Evolutionary conservation across 2,888 invertebrate genomes (phyloP), one percentile per base, ranked within the genome.

Genomic region (Erebia epiphron): DNA sequence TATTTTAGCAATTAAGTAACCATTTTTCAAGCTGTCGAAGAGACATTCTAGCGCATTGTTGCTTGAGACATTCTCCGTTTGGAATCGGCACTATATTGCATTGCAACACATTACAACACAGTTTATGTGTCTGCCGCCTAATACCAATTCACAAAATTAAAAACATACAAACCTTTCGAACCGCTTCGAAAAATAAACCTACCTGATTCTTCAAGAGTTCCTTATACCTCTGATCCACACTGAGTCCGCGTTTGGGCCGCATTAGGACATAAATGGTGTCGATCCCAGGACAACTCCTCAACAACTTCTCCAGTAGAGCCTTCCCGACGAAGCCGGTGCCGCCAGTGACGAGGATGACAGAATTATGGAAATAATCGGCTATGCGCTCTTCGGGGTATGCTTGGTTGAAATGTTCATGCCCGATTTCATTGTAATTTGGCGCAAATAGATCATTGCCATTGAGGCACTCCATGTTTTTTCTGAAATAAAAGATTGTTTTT

Each of bases 301-400:
- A 92, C 11, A 99, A 92, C 86, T 99, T 99, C 90, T 99, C 99
- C 73, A 99, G 91, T 2, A 99, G 91, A 0, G 98, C 98, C 90
- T 99, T 99, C 49, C 99, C 98, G 65, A 99, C 95, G 86, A 98
- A 99, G n/a, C 99, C 98, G 0, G 86, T 88, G 9, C 95, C 95
- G 5, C 96, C 96, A 21, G 95, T 94, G 54, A 95, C 88, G 54
- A 95, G 80, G 68, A 95, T 84, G 1, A 94, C 88, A 1, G 94
- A 85, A 0, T 92, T 94, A 2, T 94, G 88, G 82, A 94, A 95
- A 82, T 94, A 95, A 76, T 88, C 89, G 0, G 88, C 83, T n/a
- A 92, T 86, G 43, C 89, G 82, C 63, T 90, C 90, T 0, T 82
- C 81, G 0, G 78, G 73, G 5, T 77, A 78, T n/a, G 76, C 79